phyloP scores from a whole-genome alignment of 1,140 invertebrate species.

The Notospermus geniculatus region DNA sequence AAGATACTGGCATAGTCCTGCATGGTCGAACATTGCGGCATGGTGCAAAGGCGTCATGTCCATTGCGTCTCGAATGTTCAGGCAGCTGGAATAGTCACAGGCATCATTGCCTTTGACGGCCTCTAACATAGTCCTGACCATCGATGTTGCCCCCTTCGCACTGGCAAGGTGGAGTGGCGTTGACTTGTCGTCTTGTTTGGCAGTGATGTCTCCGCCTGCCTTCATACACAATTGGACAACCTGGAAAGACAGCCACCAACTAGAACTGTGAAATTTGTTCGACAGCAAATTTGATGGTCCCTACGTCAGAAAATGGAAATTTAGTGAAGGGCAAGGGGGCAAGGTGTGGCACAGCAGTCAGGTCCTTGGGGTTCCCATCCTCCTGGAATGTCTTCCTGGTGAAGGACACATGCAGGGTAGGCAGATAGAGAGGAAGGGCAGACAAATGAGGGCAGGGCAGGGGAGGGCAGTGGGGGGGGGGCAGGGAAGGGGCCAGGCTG shows the following conservation, averaged over 20 bases:
- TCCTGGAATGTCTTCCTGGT: too few relatives aligned
- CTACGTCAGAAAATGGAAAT: too few relatives aligned
- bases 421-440: too few relatives aligned
- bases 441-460: too few relatives aligned
- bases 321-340: too few relatives aligned
- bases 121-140: conserved; percentile 79
- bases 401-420: too few relatives aligned
- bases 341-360: too few relatives aligned
- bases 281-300: too few relatives aligned
- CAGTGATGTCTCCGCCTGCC: conserved; percentile 81
- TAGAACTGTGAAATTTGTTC: too few relatives aligned
- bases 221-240: conserved; percentile 80
- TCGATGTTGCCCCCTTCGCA: conserved; percentile 78
- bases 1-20: conserved; percentile 75
- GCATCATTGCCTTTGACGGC: conserved; percentile 14
- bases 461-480: too few relatives aligned
- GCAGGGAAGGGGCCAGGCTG: too few relatives aligned
- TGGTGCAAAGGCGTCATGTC: conserved; percentile 86
- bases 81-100: conserved; percentile 60
- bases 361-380: too few relatives aligned
- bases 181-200: conserved; percentile 74
- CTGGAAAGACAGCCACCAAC: conserved; percentile 52
- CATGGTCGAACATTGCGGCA: conserved; percentile 86
- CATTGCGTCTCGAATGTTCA: conserved; percentile 74
- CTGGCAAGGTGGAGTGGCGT: conserved; percentile 86